phyloP scores from a whole-genome alignment of 2,797 vertebrate genomes.

The Agapornis canus region DNA sequence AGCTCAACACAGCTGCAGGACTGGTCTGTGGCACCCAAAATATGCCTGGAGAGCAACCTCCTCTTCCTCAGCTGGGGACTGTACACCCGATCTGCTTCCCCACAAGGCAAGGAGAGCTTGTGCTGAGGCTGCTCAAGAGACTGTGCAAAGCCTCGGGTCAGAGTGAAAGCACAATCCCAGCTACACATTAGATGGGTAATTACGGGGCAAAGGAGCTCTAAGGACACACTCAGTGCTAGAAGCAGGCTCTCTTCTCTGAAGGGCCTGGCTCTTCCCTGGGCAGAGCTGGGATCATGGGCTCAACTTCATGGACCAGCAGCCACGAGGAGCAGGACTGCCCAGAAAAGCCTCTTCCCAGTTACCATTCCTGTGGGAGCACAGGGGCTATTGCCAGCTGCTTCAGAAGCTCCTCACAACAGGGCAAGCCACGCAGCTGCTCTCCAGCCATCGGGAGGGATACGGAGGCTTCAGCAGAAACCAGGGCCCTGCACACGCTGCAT shows the following conservation, averaged over 20 bases:
- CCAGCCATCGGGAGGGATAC: not conserved
- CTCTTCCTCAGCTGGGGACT: not conserved
- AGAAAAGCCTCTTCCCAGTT: not conserved
- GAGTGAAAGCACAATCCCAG: not conserved
- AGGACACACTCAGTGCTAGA: not conserved
- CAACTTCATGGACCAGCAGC: not conserved
- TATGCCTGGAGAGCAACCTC: not conserved
- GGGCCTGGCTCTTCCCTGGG: not conserved
- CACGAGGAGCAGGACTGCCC: not conserved
- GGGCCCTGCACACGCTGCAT: fast-evolving
- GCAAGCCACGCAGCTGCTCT: not conserved
- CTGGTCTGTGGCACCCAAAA: not conserved
- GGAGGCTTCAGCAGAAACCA: slow-evolving; percentile 2
- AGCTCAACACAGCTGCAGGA: not conserved
- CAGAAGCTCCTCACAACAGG: not conserved
- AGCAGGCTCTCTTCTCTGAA: not conserved
- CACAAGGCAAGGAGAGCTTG: not conserved
- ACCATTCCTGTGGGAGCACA: not conserved
- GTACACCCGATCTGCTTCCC: not conserved
- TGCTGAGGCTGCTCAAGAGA: not conserved
- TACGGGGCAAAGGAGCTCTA: not conserved
- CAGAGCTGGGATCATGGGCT: not conserved
- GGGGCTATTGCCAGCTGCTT: not conserved
- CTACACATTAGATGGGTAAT: not conserved
- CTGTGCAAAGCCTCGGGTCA: not conserved